phyloP scores from a whole-genome alignment of 2,113 vertebrate species.

The Elgaria multicarinata region DNA sequence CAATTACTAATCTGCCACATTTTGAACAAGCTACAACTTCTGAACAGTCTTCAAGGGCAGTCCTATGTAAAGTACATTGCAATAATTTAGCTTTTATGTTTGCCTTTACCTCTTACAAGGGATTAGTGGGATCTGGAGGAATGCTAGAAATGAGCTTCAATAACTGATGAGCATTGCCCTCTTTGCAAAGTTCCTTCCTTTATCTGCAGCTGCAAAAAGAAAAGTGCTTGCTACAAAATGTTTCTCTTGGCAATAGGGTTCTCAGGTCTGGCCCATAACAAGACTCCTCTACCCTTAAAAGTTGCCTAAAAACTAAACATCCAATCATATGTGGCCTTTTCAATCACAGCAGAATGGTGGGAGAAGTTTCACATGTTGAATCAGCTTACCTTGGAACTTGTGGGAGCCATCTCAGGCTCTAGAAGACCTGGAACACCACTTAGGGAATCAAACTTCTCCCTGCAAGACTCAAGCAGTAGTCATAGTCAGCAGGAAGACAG shows the following conservation, averaged over 20 bases:
- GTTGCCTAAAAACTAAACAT: not conserved
- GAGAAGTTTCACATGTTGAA: not conserved
- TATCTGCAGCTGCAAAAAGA: not conserved
- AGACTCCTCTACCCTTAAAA: not conserved
- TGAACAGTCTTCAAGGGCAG: too few relatives aligned
- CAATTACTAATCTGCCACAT: too few relatives aligned
- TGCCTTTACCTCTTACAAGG: not conserved
- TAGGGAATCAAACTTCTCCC: not conserved
- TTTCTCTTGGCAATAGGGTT: not conserved
- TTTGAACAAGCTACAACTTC: too few relatives aligned
- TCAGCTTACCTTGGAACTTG: not conserved
- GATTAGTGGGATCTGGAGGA: not conserved
- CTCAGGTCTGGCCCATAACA: not conserved
- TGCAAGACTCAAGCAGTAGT: not conserved
- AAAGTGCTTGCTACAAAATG: not conserved
- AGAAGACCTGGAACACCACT: not conserved
- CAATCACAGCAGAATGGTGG: not conserved
- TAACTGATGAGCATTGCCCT: not conserved
- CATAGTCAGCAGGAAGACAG: not conserved
- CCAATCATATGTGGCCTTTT: not conserved
- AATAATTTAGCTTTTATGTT: too few relatives aligned
- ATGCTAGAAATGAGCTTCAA: not conserved
- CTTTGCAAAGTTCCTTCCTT: not conserved
- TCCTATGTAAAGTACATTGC: too few relatives aligned
- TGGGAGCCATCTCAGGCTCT: not conserved